Percentiles rank a stretch among this genome's conserved stretches.
These are phyloP conservation scores for Echiichthys vipera DNA, from an alignment of 2,797 vertebrate genomes.

Conservation along the genomic window DNA sequence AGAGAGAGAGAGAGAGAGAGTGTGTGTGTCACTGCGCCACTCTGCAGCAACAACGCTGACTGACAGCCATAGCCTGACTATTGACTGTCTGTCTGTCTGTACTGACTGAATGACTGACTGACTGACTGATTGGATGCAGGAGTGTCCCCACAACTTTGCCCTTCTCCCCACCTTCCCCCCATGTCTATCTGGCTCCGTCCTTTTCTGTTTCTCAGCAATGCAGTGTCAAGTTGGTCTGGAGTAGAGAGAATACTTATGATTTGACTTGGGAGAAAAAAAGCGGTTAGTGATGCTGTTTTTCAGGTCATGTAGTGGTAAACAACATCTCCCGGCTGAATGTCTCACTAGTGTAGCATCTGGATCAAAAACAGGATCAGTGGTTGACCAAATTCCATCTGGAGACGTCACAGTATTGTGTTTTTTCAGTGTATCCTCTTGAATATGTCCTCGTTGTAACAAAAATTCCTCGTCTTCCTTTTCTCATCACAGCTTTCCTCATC, in stretches of 20 bases:
- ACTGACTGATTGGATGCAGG: constrained; percentile 61
- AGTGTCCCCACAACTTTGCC: constrained; percentile 66
- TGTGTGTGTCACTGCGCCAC: constrained; percentile 70
- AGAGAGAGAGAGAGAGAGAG: constrained; percentile 12
- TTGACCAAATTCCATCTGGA: constrained; percentile 5
- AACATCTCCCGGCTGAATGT: constrained; percentile 35
- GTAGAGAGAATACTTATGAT: constrained; percentile 56
- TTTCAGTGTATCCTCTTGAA: constrained; percentile 23
- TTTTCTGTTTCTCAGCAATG: constrained; percentile 53
- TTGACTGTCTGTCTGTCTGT: constrained; percentile 39
- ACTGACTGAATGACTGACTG: constrained; percentile 37
- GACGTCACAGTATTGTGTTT: not conserved
- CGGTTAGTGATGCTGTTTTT: constrained; percentile 43
- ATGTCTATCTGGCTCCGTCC: constrained; percentile 19
- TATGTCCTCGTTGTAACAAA: not conserved
- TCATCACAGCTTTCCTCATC: too few species aligned
- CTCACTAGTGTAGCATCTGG: constrained; percentile 28
- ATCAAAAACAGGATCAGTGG: not conserved
- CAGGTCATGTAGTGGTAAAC: constrained; percentile 37
- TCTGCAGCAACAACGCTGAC: constrained; percentile 70
- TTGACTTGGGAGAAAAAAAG: constrained; percentile 21
- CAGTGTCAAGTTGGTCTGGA: constrained; percentile 60
- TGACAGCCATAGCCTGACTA: constrained; percentile 55
- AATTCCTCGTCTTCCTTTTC: constrained; percentile 7
- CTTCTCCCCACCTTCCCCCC: constrained; percentile 34